Evolutionary conservation across 2,888 invertebrate species (phyloP).

Genomic region (Lutraria lutraria): DNA sequence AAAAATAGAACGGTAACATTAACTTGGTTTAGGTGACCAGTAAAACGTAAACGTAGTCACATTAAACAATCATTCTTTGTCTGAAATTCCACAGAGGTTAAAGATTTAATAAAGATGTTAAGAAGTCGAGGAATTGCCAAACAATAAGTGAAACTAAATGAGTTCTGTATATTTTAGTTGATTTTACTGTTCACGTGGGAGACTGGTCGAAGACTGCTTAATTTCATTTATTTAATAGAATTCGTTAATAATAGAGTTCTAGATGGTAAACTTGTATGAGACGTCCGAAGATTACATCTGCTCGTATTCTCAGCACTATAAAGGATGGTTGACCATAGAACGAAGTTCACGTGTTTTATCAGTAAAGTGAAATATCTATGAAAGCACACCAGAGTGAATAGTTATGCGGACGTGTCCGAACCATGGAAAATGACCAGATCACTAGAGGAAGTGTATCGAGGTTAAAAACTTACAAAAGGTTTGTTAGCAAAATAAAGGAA

Average conservation of each 20-base stretch:
- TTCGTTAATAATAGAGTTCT: not conserved
- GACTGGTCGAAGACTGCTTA: not conserved
- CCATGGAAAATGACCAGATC: too few species aligned
- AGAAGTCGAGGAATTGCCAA: not conserved
- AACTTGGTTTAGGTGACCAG: not conserved
- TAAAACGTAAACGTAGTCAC: not conserved
- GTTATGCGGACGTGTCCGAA: too few species aligned
- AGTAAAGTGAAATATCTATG: too few species aligned
- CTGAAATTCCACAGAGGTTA: not conserved
- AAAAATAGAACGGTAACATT: slow-evolving; percentile 22
- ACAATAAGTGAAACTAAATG: not conserved
- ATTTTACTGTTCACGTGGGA: not conserved
- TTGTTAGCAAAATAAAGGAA: too few species aligned
- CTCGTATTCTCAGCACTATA: too few species aligned
- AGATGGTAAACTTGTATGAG: not conserved
- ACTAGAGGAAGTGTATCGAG: too few species aligned
- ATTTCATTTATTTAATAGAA: not conserved
- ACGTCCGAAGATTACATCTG: too few species aligned
- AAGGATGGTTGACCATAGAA: too few species aligned
- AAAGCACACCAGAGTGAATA: too few species aligned
- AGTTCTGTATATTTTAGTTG: not conserved
- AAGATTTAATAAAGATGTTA: not conserved
- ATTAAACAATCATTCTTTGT: not conserved
- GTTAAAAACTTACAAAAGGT: too few species aligned
- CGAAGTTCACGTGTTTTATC: too few species aligned